phyloP scores from a whole-genome alignment of 2,113 vertebrate species.

The Andinoacara biseriatus region DNA sequence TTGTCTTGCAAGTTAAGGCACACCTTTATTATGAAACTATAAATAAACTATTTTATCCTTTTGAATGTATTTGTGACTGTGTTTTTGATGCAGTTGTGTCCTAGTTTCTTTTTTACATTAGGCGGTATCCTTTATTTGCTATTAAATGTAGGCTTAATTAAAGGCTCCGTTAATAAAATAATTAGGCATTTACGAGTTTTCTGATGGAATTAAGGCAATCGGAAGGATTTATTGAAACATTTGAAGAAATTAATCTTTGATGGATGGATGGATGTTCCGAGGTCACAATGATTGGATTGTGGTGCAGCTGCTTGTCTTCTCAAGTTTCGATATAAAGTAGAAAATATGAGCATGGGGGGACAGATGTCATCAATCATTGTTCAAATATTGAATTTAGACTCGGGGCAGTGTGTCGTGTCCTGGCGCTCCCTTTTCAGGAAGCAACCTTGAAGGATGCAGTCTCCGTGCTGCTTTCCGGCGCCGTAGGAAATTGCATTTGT shows the following conservation, averaged over 20 bases:
- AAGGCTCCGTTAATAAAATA: background rate
- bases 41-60: constrained; percentile 98
- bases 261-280: no score
- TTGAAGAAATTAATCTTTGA: background rate
- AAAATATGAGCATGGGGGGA: background rate
- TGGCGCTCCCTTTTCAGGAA: constrained; percentile 15
- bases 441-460: constrained; percentile 8
- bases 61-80: constrained; percentile 64
- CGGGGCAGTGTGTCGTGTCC: background rate
- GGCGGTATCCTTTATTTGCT: background rate
- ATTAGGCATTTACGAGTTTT: background rate
- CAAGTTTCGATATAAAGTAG: background rate
- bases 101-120: background rate
- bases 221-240: background rate
- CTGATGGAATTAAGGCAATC: background rate
- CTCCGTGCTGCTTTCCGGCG: background rate
- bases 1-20: constrained; percentile 97
- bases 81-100: background rate
- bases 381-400: constrained; percentile 15
- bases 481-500: background rate
- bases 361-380: background rate
- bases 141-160: background rate
- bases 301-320: background rate
- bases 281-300: background rate
- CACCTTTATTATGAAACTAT: constrained; percentile 96